Evolutionary conservation across 2,113 vertebrate species (phyloP).

Genomic region (Oxygymnocypris stewartii): DNA sequence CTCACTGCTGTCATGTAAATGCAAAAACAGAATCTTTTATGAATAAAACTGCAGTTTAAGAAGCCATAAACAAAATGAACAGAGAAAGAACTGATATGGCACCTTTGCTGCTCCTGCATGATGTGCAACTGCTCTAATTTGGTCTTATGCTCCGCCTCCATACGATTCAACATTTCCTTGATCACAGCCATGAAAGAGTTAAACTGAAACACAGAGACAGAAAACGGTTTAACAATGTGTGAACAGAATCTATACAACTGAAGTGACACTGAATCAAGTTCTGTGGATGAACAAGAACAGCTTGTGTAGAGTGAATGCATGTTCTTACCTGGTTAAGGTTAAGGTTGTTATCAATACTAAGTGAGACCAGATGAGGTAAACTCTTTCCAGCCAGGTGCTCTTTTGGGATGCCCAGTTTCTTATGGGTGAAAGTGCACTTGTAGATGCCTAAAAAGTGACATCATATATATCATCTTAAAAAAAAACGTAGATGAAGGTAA

Average conservation of each 20-base stretch:
- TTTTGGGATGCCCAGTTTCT: conserved; percentile 98
- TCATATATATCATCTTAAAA: too few species aligned
- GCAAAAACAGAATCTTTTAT: neutral
- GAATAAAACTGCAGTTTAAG: neutral
- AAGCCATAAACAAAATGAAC: neutral
- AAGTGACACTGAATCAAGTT: neutral
- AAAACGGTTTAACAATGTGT: neutral
- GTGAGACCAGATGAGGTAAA: conserved; percentile 92
- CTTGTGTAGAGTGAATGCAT: neutral
- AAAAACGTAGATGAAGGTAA: too few species aligned
- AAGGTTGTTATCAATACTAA: conserved; percentile 97
- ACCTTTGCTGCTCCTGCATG: conserved; percentile 99
- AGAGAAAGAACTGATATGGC: neutral
- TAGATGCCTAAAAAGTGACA: conserved; percentile 84
- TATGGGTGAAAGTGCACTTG: conserved; percentile 97
- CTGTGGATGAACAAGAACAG: neutral
- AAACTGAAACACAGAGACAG: conserved; percentile 83
- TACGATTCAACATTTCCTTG: conserved; percentile 91
- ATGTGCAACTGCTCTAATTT: conserved; percentile 95
- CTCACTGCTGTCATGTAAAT: too few species aligned
- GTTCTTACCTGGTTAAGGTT: conserved; percentile 92
- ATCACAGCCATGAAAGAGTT: conserved; percentile 97
- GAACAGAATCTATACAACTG: too few species aligned
- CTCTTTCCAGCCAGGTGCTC: conserved; percentile 92
- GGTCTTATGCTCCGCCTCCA: conserved; percentile 96